Base-by-base conservation (phyloP, 2,113 vertebrate genomes). In the Vulpes vulpes region DNA sequence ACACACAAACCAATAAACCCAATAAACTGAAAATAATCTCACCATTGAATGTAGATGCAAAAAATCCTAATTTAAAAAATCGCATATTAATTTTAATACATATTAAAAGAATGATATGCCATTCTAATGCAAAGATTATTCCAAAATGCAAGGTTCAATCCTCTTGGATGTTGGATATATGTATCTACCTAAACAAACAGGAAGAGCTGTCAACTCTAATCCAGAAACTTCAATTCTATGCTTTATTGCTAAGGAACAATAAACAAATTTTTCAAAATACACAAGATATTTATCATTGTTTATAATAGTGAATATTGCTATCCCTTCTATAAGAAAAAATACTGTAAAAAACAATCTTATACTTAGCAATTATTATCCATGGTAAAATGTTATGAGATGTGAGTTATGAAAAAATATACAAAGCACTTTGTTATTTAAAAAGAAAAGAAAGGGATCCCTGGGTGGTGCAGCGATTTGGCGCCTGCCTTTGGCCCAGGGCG, bases 361-460 rank as follows among this genome's bases (percentile, higher is more conserved):
- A 30, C 2, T 73, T 89, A 51, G 4, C 7, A 64, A 23, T 81
- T 87, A 71, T 55, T 53, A 67, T 51, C 9, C 12, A 62, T 43
- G 15, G 11, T 51, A 79, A 30, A 60, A 11, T n/a, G 43, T 82
- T 92, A 59, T 1, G 82, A 74, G 23, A 79, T 67, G 3, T 11
- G 53, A 49, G 3, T 49, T 51, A 73, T 55, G 7, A 11, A 53
- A 32, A 27, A 0, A 67, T 59, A 53, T 20, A 12, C n/a, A 94
- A 97, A 88, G 27, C 14, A 74, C 30, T 82, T 62, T 43, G 43
- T 67, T 91, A 73, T 65, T 91, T 49, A 71, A 95, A 95, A 78
- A 49, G 14, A 27, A 91, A 90, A 73, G 38, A 49, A 83, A 76
- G 35, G 35, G 35, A 35, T 35, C 35, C 35, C 35, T 35, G 35